Evolutionary conservation across 1,140 invertebrate genomes (phyloP), one percentile per base, ranked within the genome.

Genomic region (Leptinotarsa texana): DNA sequence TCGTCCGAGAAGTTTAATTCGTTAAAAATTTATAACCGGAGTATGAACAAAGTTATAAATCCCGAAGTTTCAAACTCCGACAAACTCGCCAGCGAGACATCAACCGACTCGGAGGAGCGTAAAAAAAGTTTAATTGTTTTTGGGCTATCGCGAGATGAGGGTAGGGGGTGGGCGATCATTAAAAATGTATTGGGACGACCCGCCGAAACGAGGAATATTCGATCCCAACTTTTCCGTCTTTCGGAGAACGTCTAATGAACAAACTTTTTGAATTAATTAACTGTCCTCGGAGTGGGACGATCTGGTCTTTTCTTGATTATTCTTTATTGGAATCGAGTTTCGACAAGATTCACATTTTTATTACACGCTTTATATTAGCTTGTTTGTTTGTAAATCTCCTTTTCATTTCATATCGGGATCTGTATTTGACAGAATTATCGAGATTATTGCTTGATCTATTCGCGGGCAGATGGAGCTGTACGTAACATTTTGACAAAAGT

Each of bases 41-140:
- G 77, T 80, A 80, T 78, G 73, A 79, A 69, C 73, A 75, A 80
- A 80, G 78, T 80, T 80, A 80, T 80, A 78, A 80, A 80, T 80
- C 74, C 77, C 51, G n/a, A 74, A 65, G 77, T 79, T 57, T 17
- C 13, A 18, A 57, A 57, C 15, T 57, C n/a, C 51, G 51, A 18
- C 51, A 70, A 68, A 69, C 72, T 71, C 71, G 22, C 74, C 69
- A 76, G 69, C 76, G 70, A 65, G 57, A 57, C 51, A 57, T 57
- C 51, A 57, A 3, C 51, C 51, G 51, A 57, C 51, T 67, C 61
- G 49, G 69, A 72, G 69, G 33, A 57, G 70, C 51, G 15, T 18
- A 57, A 57, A 76, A 79, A 79, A 79, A 79, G 75, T 79, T 79
- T 79, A 78, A 79, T 79, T 79, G 78, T 79, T 79, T 77, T 79